A percentile compares a stretch with the other conserved stretches of the same genome.
Evolutionary conservation across 2,113 vertebrate genomes (phyloP).

Genomic region (Dendrocopos noguchii): DNA sequence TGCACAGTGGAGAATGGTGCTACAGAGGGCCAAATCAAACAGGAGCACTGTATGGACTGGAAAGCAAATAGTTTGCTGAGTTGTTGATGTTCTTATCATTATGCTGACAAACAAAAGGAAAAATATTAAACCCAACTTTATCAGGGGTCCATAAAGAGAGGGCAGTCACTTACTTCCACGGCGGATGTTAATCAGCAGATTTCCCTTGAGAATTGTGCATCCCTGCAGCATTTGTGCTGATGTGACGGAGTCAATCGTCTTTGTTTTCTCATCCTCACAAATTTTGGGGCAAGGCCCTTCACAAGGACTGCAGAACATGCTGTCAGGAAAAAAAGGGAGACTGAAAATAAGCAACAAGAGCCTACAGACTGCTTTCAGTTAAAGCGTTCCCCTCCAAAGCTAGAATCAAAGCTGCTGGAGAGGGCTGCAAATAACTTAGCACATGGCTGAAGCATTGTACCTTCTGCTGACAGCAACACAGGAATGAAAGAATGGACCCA

Average conservation of each 20-base stretch:
- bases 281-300: conserved; percentile 94
- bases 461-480: not conserved
- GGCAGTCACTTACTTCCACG: conserved; percentile 89
- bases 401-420: not conserved
- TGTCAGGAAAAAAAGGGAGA: conserved; percentile 59
- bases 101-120: not conserved
- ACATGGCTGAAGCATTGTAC: not conserved
- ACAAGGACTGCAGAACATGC: conserved; percentile 94
- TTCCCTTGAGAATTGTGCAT: conserved; percentile 93
- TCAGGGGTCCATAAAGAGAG: not conserved
- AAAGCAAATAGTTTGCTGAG: conserved; percentile 14
- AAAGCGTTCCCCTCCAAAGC: not conserved
- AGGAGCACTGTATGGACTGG: not conserved
- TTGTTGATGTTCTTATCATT: conserved; percentile 1
- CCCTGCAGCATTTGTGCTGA: conserved; percentile 93
- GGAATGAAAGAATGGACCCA: not conserved
- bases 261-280: conserved; percentile 80
- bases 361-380: not conserved
- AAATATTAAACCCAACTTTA: not conserved
- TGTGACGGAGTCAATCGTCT: conserved; percentile 92
- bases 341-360: not conserved
- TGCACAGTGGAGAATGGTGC: not conserved
- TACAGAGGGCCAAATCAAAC: conserved; percentile 1
- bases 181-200: conserved; percentile 95
- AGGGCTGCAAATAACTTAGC: not conserved